Percentiles rank a stretch among this genome's conserved stretches.
Evolutionary conservation across 2,888 invertebrate species (phyloP).

Genomic region (Melinaea marsaeus): DNA sequence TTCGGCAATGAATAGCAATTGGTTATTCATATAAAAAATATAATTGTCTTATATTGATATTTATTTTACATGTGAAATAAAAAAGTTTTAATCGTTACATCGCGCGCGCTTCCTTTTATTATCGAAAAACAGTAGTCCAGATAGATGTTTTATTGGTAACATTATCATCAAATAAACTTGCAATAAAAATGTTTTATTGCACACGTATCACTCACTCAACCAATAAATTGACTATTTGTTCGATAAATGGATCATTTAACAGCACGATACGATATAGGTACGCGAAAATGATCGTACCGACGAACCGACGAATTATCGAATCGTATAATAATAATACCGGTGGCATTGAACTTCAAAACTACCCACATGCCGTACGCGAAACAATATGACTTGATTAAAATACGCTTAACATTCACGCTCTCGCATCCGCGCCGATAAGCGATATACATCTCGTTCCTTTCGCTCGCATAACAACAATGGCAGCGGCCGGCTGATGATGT

Average conservation of each 20-base stretch:
- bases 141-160: not conserved
- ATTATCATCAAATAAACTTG: constrained; percentile 3
- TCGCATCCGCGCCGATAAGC: constrained; percentile 43
- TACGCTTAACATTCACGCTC: constrained; percentile 55
- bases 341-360: constrained; percentile 67
- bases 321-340: constrained; percentile 46
- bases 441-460: constrained; percentile 64
- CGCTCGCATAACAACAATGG: constrained; percentile 65
- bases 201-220: constrained; percentile 5
- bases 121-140: constrained; percentile 2
- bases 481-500: constrained; percentile 57
- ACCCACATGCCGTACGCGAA: constrained; percentile 33
- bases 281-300: constrained; percentile 52
- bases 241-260: constrained; percentile 57
- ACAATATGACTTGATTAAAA: constrained; percentile 44
- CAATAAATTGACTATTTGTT: constrained; percentile 33
- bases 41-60: not conserved
- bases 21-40: too few species aligned
- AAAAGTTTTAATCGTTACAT: not conserved
- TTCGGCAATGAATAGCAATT: too few species aligned
- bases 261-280: constrained; percentile 47
- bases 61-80: not conserved
- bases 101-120: constrained; percentile 1
- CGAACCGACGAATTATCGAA: constrained; percentile 54
- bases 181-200: constrained; percentile 5